phyloP scores from a whole-genome alignment of 1,140 invertebrate species.

The Drosophila nebulosa region DNA sequence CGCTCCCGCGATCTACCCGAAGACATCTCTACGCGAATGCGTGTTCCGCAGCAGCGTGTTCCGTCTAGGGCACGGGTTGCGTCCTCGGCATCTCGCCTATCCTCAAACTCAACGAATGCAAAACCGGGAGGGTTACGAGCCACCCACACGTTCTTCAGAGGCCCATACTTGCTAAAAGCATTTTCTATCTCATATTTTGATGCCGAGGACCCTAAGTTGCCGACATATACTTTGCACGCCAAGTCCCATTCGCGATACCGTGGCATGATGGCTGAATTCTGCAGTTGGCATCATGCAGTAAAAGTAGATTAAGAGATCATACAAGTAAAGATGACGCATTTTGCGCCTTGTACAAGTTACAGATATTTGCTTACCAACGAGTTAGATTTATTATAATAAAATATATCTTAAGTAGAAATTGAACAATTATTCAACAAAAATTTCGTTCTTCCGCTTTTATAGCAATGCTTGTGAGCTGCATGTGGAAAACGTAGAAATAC shows the following conservation, averaged over 20 bases:
- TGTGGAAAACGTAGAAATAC: background rate
- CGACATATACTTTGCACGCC: constrained; percentile 99
- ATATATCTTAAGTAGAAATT: background rate
- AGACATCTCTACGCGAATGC: constrained; percentile 93
- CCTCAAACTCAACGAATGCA: constrained; percentile 99
- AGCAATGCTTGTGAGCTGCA: background rate
- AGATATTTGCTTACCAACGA: background rate
- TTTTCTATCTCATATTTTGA: constrained; percentile 96
- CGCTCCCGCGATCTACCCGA: constrained; percentile 90
- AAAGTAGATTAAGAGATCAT: background rate
- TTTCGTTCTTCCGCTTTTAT: background rate
- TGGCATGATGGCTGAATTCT: constrained; percentile 82
- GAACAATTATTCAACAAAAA: background rate
- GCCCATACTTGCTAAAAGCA: constrained; percentile 96
- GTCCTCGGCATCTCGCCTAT: constrained; percentile 98
- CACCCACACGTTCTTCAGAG: constrained; percentile 98
- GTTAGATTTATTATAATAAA: background rate
- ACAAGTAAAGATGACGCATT: background rate
- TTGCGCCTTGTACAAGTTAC: background rate
- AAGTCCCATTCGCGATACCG: constrained; percentile 95
- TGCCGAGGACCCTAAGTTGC: constrained; percentile 95
- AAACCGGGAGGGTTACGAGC: constrained; percentile 96
- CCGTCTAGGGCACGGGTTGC: constrained; percentile 96
- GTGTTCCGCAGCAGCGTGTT: constrained; percentile 92
- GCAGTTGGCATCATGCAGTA: background rate